phyloP scores from a whole-genome alignment of 1,140 invertebrate genomes.

The Procambarus virginalis region DNA sequence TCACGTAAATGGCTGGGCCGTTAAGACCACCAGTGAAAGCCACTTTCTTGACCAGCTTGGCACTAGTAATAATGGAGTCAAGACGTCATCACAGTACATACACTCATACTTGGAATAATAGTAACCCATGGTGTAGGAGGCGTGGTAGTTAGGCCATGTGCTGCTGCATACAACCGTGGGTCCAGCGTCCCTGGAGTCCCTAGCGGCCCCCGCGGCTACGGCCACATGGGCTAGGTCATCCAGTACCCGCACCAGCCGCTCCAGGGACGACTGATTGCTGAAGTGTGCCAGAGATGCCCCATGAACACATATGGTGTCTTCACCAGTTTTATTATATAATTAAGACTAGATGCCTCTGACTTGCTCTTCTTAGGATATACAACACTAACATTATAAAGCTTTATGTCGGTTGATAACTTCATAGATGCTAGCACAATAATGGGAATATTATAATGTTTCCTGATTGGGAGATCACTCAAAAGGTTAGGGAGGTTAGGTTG shows the following conservation, averaged over 20 bases:
- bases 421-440: background rate
- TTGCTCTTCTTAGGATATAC: background rate
- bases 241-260: constrained; percentile 20
- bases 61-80: constrained; percentile 11
- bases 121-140: constrained; percentile 31
- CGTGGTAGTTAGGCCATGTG: background rate
- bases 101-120: constrained; percentile 38
- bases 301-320: constrained; percentile 24
- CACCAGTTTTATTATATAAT: background rate
- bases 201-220: constrained; percentile 27
- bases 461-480: constrained; percentile 14
- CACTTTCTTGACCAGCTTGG: background rate
- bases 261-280: constrained; percentile 37
- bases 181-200: constrained; percentile 7
- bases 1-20: constrained; percentile 26
- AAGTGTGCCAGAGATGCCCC: constrained; percentile 15
- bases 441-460: constrained; percentile 12
- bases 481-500: too few species aligned
- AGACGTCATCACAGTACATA: constrained; percentile 36
- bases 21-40: background rate
- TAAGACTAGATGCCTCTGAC: background rate
- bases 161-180: constrained; percentile 1
- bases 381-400: background rate
- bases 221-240: constrained; percentile 23
- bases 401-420: too few species aligned